These are phyloP conservation scores for Otis tarda DNA, from an alignment of 2,113 vertebrate genomes.

Conservation along the genomic window DNA sequence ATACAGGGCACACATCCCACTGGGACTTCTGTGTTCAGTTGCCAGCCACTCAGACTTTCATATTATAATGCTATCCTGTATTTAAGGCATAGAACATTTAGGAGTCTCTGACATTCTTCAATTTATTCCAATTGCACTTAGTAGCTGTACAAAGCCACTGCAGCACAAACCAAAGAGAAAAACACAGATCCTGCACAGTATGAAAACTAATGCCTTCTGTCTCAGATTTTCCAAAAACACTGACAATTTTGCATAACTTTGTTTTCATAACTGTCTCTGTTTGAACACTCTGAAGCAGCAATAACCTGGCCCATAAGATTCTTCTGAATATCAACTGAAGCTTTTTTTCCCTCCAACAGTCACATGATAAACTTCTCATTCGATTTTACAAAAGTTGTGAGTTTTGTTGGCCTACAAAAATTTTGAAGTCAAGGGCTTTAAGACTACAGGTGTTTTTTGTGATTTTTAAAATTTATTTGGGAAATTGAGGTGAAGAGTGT, in stretches of 20 bases:
- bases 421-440: background rate
- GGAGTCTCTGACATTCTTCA: background rate
- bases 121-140: background rate
- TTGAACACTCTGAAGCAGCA: background rate
- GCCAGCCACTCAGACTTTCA: background rate
- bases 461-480: background rate
- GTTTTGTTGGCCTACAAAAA: background rate
- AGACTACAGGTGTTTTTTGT: rapidly evolving
- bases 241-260: background rate
- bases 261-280: background rate
- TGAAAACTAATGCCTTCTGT: background rate
- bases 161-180: background rate
- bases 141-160: background rate
- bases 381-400: background rate
- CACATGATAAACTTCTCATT: background rate
- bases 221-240: background rate
- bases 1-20: background rate
- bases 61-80: background rate
- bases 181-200: background rate
- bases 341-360: background rate
- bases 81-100: background rate
- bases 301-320: background rate
- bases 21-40: background rate
- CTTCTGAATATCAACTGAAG: background rate
- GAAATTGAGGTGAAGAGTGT: background rate